Conservation (phyloP, 2,113 vertebrate genomes). For the Hippoglossus stenolepis region DNA sequence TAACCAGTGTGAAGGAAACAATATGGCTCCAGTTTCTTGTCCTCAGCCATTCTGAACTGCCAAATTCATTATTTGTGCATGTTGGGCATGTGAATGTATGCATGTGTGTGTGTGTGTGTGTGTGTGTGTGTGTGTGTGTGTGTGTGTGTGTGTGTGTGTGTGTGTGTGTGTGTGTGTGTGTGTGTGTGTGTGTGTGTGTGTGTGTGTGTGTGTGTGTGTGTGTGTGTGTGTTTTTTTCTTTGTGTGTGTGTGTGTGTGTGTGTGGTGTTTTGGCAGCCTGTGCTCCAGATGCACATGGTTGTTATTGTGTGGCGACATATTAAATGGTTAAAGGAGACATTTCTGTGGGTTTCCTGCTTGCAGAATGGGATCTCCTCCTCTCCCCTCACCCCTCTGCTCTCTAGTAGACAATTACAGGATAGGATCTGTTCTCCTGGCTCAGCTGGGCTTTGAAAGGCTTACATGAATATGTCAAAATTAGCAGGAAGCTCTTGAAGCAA, state of each 20-base stretch:
- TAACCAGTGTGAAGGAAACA: slow-evolving; percentile 73
- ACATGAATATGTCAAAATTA: slow-evolving; percentile 83
- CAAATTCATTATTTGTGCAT: slow-evolving; percentile 69
- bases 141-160: slow-evolving; percentile 32
- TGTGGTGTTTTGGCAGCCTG: slow-evolving; percentile 80
- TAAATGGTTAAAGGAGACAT: slow-evolving; percentile 87
- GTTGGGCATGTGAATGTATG: slow-evolving; percentile 6
- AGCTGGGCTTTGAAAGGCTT: slow-evolving; percentile 84
- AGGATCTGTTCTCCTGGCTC: slow-evolving; percentile 82
- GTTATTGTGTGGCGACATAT: slow-evolving; percentile 85
- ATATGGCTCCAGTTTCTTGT: slow-evolving; percentile 73
- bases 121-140: slow-evolving; percentile 1
- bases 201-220: slow-evolving; percentile 28
- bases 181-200: slow-evolving; percentile 29
- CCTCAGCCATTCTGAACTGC: slow-evolving; percentile 68
- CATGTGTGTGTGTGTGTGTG: slow-evolving; percentile 29
- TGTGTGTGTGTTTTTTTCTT: slow-evolving; percentile 4
- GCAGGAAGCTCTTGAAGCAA: slow-evolving; percentile 79
- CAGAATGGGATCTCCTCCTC: slow-evolving; percentile 79
- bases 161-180: slow-evolving; percentile 13
- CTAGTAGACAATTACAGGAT: slow-evolving; percentile 78
- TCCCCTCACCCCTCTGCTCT: slow-evolving; percentile 80
- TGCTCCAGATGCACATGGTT: slow-evolving; percentile 84
- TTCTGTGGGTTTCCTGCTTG: slow-evolving; percentile 87
- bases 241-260: slow-evolving; percentile 17